These are phyloP conservation scores for Megaptera novaeangliae DNA, from an alignment of 2,113 vertebrate species.

Conservation along the genomic window DNA sequence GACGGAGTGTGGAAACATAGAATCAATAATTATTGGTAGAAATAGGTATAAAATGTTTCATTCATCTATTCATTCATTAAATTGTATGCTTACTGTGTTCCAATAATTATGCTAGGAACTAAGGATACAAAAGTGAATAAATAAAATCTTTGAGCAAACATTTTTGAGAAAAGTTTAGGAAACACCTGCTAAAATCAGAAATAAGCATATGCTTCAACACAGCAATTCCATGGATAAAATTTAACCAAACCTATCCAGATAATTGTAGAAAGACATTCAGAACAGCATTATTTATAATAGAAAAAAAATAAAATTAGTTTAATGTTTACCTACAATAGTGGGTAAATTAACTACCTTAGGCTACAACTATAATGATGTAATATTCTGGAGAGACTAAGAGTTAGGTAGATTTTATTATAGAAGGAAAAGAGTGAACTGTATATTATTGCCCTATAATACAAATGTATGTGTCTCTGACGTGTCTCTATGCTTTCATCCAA, in stretches of 20 bases:
- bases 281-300: background rate
- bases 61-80: background rate
- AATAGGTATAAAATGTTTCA: background rate
- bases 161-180: background rate
- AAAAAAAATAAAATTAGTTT: background rate
- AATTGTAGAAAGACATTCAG: background rate
- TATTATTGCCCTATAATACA: background rate
- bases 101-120: background rate
- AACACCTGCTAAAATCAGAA: background rate
- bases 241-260: background rate
- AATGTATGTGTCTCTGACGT: background rate
- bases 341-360: background rate
- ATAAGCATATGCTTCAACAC: background rate
- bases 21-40: background rate
- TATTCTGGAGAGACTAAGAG: background rate
- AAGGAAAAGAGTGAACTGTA: background rate
- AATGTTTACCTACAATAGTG: background rate
- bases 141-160: background rate
- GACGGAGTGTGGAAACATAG: background rate
- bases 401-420: background rate
- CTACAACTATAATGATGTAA: background rate
- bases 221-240: background rate
- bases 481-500: background rate
- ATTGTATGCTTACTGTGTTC: background rate
- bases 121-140: background rate